Evolutionary conservation across 2,797 vertebrate genomes (phyloP).

Genomic region (Clangula hyemalis): DNA sequence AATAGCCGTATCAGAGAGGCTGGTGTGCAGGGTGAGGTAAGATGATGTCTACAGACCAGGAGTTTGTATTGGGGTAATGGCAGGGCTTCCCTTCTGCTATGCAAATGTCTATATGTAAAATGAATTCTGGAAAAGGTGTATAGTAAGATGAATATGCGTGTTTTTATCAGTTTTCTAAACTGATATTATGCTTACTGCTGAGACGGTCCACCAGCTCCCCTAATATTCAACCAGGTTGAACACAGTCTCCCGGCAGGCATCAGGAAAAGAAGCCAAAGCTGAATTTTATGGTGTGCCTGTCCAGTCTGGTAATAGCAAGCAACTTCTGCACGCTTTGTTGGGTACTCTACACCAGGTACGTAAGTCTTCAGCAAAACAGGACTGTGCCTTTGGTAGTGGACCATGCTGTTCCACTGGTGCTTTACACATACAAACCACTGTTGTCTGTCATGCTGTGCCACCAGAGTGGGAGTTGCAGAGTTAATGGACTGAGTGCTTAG

Average conservation of each 20-base stretch:
- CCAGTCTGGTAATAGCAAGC: not conserved
- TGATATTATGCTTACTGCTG: not conserved
- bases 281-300: not conserved
- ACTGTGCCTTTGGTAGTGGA: not conserved
- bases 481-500: conserved; percentile 10
- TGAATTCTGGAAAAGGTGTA: not conserved
- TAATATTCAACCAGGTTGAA: not conserved
- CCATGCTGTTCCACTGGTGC: not conserved
- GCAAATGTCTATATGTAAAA: not conserved
- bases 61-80: not conserved
- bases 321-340: not conserved
- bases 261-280: not conserved
- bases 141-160: not conserved
- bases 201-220: not conserved
- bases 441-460: not conserved
- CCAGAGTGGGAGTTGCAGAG: not conserved
- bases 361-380: not conserved
- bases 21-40: not conserved
- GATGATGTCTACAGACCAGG: not conserved
- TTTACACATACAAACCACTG: not conserved
- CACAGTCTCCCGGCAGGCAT: not conserved
- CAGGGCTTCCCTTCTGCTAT: not conserved
- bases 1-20: accelerated
- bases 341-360: too few relatives aligned
- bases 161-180: not conserved